phyloP scores from a whole-genome alignment of 2,888 invertebrate genomes.

The Andrena hattorfiana region DNA sequence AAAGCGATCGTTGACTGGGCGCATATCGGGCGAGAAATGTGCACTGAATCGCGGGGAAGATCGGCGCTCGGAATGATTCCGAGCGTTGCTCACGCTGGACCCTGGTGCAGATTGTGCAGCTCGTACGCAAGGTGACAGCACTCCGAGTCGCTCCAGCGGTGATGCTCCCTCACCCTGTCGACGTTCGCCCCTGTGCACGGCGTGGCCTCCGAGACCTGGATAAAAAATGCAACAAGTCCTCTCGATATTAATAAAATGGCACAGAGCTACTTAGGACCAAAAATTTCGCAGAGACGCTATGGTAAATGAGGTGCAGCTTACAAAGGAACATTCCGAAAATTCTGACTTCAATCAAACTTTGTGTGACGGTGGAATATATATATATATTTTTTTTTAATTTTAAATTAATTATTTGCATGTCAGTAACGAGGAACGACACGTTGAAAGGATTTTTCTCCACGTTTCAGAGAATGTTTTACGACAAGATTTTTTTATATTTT shows the following conservation, averaged over 20 bases:
- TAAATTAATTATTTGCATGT: too few species aligned
- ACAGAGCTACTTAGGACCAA: too few species aligned
- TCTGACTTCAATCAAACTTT: too few species aligned
- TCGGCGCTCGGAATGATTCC: too few species aligned
- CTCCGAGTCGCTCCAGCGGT: constrained; percentile 83
- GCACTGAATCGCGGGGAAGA: neutral
- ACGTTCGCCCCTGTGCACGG: constrained; percentile 47
- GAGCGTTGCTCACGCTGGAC: constrained; percentile 19
- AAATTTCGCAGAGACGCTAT: too few species aligned
- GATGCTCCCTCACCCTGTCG: constrained; percentile 74
- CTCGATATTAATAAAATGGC: neutral
- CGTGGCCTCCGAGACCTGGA: constrained; percentile 73
- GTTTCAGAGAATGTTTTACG: neutral
- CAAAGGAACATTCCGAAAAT: too few species aligned
- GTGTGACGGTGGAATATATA: too few species aligned
- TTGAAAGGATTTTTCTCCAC: too few species aligned
- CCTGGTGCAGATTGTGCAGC: constrained; percentile 78
- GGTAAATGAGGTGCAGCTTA: too few species aligned
- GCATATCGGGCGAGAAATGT: neutral
- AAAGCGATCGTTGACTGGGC: too few species aligned
- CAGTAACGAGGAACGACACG: too few species aligned
- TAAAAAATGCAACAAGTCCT: neutral
- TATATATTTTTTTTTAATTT: too few species aligned
- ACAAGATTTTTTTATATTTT: neutral
- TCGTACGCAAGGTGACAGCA: constrained; percentile 82